A percentile compares a stretch with the other conserved stretches of the same genome.
These are phyloP conservation scores for Pseudorhombus dupliciocellatus DNA, from an alignment of 2,113 vertebrate genomes.

Conservation along the genomic window DNA sequence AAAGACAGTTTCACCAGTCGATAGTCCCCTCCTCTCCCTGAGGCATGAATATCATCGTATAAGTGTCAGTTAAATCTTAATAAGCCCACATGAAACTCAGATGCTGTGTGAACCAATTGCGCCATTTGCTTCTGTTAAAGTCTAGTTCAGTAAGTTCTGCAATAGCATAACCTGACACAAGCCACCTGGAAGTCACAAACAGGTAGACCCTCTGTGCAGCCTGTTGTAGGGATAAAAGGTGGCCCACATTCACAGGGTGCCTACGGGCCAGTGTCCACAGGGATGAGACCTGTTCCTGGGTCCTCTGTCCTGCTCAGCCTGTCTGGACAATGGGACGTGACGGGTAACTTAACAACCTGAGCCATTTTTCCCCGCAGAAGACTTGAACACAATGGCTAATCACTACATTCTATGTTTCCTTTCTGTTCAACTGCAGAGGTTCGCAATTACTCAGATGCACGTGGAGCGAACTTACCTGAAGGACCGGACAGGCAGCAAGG, in stretches of 20 bases:
- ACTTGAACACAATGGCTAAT: conserved; percentile 32
- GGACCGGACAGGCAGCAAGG: conserved; percentile 1
- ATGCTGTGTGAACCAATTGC: not conserved
- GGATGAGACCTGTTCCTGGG: conserved; percentile 32
- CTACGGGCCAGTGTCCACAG: conserved; percentile 39
- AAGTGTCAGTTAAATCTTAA: conserved; percentile 17
- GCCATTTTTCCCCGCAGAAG: conserved; percentile 28
- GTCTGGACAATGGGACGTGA: conserved; percentile 55
- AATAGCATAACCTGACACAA: conserved; percentile 25
- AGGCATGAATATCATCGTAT: not conserved
- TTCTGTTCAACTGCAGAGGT: conserved; percentile 25
- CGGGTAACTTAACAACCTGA: conserved; percentile 55
- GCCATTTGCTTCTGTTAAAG: conserved; percentile 3
- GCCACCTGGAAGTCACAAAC: conserved; percentile 44
- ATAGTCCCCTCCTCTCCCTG: not conserved
- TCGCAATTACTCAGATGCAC: conserved; percentile 1
- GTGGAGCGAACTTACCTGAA: conserved; percentile 39
- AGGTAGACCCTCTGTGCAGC: conserved; percentile 25
- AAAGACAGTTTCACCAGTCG: not conserved
- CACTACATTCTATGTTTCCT: conserved; percentile 22
- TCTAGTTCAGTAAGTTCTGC: conserved; percentile 26
- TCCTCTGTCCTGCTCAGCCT: conserved; percentile 30
- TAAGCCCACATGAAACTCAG: not conserved
- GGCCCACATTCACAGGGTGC: conserved; percentile 48
- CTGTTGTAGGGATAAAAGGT: conserved; percentile 38